Evolutionary conservation across 53 echinoderm and acorn worm genomes (phyloP).

Genomic region (Hippasteria phrygiana): DNA sequence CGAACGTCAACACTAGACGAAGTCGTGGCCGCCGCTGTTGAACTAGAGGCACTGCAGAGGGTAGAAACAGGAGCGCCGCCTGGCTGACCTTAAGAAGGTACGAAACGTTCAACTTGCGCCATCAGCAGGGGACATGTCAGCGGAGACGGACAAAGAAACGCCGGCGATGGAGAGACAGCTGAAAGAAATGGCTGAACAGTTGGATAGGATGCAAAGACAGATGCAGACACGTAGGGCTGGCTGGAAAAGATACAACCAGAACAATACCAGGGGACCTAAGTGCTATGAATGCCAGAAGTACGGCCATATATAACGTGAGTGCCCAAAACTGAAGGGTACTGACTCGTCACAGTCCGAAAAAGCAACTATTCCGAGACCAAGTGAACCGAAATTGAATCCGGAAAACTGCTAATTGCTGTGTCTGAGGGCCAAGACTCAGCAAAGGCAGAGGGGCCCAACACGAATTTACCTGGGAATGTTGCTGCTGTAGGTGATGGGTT

Average conservation of each 20-base stretch:
- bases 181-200: constrained; percentile 11
- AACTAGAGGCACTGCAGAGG: constrained; percentile 32
- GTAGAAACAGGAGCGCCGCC: constrained; percentile 12
- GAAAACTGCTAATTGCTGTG: constrained; percentile 58
- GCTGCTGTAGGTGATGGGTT: constrained; percentile 27
- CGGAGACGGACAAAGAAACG: not conserved
- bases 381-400: not conserved
- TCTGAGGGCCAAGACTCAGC: constrained; percentile 50
- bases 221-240: not conserved
- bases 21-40: constrained; percentile 51
- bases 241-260: not conserved
- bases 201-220: not conserved
- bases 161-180: not conserved
- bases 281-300: constrained; percentile 58
- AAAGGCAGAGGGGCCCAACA: not conserved
- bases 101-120: not conserved
- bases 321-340: not conserved
- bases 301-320: constrained; percentile 57
- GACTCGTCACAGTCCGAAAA: not conserved
- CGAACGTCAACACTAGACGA: constrained; percentile 41
- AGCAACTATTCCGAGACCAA: not conserved
- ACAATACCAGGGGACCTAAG: not conserved
- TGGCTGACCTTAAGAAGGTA: not conserved
- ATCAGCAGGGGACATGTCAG: not conserved
- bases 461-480: constrained; percentile 15